Evolutionary conservation across 2,797 vertebrate species (phyloP).

Genomic region (Epinephelus coioides): DNA sequence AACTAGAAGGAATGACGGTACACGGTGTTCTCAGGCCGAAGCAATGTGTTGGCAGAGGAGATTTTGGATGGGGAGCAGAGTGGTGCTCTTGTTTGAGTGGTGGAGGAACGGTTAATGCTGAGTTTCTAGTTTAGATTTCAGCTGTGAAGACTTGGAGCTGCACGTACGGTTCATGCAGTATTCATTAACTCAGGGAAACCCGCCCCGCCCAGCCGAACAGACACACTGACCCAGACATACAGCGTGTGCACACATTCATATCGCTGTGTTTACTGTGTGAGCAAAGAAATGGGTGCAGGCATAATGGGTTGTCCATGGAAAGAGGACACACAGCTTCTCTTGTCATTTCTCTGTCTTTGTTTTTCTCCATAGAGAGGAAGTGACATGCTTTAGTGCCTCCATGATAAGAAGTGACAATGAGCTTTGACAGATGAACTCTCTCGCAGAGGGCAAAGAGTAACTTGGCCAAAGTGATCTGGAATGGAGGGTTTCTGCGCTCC

Average conservation of each 20-base stretch:
- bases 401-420: conserved; percentile 40
- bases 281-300: background rate
- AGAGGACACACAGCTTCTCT: background rate
- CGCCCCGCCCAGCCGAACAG: conserved; percentile 31
- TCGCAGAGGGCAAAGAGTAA: conserved; percentile 17
- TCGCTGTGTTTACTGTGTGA: background rate
- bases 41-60: background rate
- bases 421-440: background rate
- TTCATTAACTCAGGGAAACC: conserved; percentile 44
- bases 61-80: background rate
- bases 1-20: conserved; percentile 50
- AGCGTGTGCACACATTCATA: conserved; percentile 2
- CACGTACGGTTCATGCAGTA: conserved; percentile 10
- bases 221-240: conserved; percentile 40
- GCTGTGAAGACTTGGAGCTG: conserved; percentile 32
- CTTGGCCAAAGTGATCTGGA: background rate
- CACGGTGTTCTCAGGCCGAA: conserved; percentile 51
- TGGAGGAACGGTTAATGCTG: background rate
- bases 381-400: background rate
- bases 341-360: conserved; percentile 8
- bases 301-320: background rate
- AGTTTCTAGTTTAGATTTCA: background rate
- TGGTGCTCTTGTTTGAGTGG: background rate
- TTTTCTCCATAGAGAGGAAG: conserved; percentile 36
- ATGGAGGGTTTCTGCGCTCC: background rate